Conservation (phyloP, 2,797 vertebrate genomes). For the Microctenopoma steveboyesi region DNA sequence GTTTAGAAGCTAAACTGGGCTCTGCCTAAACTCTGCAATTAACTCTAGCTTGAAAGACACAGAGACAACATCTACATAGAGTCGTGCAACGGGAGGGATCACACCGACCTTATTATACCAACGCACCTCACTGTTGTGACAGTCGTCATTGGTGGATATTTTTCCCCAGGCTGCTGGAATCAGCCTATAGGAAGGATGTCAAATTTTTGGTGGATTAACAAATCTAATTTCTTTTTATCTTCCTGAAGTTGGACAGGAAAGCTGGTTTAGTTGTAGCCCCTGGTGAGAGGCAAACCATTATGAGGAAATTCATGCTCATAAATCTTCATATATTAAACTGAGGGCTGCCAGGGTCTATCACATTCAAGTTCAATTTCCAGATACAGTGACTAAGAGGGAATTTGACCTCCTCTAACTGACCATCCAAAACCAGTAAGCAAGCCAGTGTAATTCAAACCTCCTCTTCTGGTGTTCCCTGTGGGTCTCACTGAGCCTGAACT, state of each 20-base stretch:
- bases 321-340: conserved; percentile 63
- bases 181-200: conserved; percentile 57
- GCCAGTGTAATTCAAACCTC: conserved; percentile 55
- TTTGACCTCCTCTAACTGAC: conserved; percentile 34
- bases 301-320: conserved; percentile 63
- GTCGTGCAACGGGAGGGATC: conserved; percentile 43
- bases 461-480: conserved; percentile 40
- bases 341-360: conserved; percentile 52
- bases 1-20: conserved; percentile 69
- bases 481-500: conserved; percentile 44
- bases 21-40: conserved; percentile 81
- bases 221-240: conserved; percentile 78
- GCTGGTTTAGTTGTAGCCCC: conserved; percentile 48
- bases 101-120: conserved; percentile 65
- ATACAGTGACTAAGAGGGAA: conserved; percentile 48
- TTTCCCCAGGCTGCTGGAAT: conserved; percentile 51
- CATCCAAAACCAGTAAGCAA: conserved; percentile 62
- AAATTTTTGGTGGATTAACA: conserved; percentile 72
- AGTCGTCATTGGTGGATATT: conserved; percentile 52
- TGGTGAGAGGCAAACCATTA: conserved; percentile 47
- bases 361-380: conserved; percentile 65
- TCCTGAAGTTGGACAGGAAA: conserved; percentile 56
- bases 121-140: conserved; percentile 43
- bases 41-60: conserved; percentile 71
- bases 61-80: conserved; percentile 74